Conservation (phyloP, 2,113 vertebrate species). For the Mystacornis crossleyi region DNA sequence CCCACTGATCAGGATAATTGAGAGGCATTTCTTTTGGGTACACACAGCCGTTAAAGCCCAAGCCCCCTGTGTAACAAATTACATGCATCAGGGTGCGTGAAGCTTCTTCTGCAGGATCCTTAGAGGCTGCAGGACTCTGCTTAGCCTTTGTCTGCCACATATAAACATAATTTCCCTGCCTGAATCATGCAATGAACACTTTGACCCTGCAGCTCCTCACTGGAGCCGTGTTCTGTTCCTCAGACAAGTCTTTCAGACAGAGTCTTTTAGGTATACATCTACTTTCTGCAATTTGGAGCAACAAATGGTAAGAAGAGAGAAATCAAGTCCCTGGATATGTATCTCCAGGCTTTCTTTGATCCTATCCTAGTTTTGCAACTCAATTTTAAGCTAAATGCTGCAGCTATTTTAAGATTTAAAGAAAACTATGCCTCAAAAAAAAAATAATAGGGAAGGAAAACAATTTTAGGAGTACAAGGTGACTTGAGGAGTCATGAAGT, state of each 20-base stretch:
- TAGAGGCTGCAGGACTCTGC: neutral
- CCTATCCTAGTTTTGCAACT: neutral
- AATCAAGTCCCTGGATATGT: neutral
- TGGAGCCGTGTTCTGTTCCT: neutral
- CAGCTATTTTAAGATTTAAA: conserved; percentile 8
- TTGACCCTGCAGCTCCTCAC: neutral
- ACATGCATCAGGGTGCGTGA: rapidly evolving
- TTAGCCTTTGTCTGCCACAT: neutral
- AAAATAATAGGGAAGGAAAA: neutral
- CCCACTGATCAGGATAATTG: neutral
- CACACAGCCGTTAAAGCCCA: neutral
- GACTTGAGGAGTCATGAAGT: neutral
- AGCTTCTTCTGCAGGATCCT: neutral
- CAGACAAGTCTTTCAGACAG: neutral
- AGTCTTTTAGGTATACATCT: neutral
- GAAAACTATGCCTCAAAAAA: neutral
- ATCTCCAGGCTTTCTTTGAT: neutral
- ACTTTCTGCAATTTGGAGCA: neutral
- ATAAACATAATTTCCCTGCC: neutral
- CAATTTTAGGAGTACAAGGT: neutral
- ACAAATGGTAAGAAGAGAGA: neutral
- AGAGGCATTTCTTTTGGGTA: neutral
- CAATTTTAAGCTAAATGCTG: neutral
- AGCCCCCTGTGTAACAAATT: neutral
- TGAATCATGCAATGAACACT: neutral